phyloP scores from a whole-genome alignment of 2,113 vertebrate genomes.

The Ptyas mucosa region DNA sequence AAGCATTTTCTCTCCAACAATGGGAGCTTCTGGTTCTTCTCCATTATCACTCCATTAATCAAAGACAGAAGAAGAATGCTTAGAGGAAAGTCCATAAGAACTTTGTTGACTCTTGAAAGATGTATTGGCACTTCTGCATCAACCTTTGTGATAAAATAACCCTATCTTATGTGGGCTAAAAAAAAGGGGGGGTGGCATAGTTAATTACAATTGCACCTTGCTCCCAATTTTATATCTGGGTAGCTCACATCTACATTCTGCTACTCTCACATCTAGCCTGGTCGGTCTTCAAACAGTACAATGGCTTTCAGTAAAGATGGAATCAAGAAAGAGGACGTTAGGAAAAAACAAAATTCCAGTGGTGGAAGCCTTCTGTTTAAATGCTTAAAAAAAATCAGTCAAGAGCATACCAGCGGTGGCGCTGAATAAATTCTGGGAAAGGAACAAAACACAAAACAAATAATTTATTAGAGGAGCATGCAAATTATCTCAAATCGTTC shows the following conservation, averaged over 20 bases:
- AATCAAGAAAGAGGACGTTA: background rate
- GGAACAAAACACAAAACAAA: constrained; percentile 1
- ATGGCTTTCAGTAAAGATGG: background rate
- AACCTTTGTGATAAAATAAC: background rate
- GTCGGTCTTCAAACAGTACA: background rate
- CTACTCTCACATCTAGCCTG: background rate
- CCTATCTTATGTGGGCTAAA: background rate
- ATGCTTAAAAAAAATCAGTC: background rate
- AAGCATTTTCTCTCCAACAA: background rate
- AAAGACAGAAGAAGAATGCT: background rate
- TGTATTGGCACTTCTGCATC: background rate
- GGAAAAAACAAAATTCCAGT: background rate
- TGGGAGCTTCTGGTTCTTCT: background rate
- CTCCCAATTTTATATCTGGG: background rate
- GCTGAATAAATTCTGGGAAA: background rate
- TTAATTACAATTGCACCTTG: background rate
- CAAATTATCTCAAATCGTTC: background rate
- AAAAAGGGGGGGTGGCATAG: background rate
- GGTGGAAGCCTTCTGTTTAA: background rate
- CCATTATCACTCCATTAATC: background rate
- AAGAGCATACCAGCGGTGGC: background rate
- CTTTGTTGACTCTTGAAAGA: background rate
- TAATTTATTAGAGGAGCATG: constrained; percentile 12
- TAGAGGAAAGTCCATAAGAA: background rate
- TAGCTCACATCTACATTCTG: no score